phyloP scores from a whole-genome alignment of 2,113 vertebrate genomes.

The Passer montanus region DNA sequence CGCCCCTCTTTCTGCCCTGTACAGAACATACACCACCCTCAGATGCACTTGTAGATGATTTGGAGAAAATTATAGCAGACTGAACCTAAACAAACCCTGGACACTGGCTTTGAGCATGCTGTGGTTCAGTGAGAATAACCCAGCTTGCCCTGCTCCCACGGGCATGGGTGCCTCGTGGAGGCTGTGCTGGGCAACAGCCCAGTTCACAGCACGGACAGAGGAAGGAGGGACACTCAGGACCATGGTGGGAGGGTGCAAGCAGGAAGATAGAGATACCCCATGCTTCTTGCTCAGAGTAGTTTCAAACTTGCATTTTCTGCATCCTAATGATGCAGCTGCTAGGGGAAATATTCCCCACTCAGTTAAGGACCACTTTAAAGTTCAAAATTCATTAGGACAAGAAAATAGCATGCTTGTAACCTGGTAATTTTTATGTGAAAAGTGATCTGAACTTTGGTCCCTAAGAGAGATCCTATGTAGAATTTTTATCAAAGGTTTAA shows the following conservation, averaged over 20 bases:
- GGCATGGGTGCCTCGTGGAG: rapidly evolving
- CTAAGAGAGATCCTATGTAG: not conserved
- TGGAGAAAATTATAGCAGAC: not conserved
- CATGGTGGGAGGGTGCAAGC: rapidly evolving
- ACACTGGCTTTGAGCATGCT: not conserved
- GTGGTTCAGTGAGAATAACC: not conserved
- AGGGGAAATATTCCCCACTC: not conserved
- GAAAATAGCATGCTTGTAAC: not conserved
- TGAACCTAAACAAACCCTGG: not conserved
- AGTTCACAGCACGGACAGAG: rapidly evolving
- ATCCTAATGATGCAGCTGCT: not conserved
- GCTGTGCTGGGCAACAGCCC: not conserved
- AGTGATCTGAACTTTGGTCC: not conserved
- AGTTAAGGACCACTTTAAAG: not conserved
- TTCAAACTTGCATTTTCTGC: not conserved
- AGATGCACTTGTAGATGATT: not conserved
- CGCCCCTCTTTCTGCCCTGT: rapidly evolving
- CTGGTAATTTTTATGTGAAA: not conserved
- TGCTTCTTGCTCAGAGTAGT: not conserved
- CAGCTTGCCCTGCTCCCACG: not conserved
- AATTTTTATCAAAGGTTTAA: not conserved
- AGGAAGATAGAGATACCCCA: not conserved
- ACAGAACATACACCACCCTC: not conserved
- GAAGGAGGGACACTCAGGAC: not conserved
- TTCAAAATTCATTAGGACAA: not conserved